phyloP scores from a whole-genome alignment of 2,888 invertebrate species.

The Aradus depressus region DNA sequence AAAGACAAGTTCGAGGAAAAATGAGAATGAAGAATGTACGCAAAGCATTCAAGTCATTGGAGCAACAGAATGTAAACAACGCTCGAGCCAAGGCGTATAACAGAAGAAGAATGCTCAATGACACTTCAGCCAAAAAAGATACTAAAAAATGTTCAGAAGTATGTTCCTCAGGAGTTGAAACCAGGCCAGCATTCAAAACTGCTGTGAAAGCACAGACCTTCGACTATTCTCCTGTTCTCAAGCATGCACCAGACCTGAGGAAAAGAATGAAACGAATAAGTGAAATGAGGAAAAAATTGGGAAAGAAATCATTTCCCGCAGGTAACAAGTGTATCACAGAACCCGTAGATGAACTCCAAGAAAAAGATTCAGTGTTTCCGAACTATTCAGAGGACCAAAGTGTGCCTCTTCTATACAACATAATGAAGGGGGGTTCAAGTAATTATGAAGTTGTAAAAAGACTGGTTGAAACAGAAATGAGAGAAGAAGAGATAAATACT shows the following conservation, averaged over 20 bases:
- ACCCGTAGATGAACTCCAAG: too few species aligned
- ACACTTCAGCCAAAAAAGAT: background rate
- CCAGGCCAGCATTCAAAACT: background rate
- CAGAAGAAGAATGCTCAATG: background rate
- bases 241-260: constrained; percentile 2
- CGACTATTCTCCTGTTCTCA: background rate
- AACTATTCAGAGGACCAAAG: too few species aligned
- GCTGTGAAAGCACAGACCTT: constrained; percentile 3
- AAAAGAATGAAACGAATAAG: constrained; percentile 1
- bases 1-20: constrained; percentile 9
- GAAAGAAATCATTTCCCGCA: too few species aligned
- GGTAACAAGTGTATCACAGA: too few species aligned
- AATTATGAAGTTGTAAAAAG: too few species aligned
- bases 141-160: background rate
- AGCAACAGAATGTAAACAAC: background rate
- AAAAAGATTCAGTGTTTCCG: too few species aligned
- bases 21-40: background rate
- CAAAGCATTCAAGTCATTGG: background rate
- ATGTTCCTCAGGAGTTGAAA: too few species aligned
- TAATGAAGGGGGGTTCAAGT: too few species aligned
- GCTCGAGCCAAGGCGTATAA: background rate
- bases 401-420: too few species aligned
- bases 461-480: too few species aligned
- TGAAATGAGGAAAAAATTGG: constrained; percentile 7
- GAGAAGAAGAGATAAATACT: too few species aligned